phyloP scores from a whole-genome alignment of 2,113 vertebrate species.

The Lophura nycthemera region DNA sequence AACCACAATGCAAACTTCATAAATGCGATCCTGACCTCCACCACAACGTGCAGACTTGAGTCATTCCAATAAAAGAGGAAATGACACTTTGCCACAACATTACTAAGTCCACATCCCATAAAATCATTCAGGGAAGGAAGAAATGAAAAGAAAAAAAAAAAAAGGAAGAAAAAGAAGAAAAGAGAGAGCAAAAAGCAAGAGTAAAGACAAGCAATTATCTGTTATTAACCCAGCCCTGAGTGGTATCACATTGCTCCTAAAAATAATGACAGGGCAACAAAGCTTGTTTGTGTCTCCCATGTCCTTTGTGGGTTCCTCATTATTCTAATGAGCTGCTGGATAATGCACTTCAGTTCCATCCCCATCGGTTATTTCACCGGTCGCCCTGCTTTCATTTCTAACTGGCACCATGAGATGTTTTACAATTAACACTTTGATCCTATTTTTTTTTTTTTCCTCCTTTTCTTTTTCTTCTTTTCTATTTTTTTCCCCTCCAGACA shows the following conservation, averaged over 20 bases:
- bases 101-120: conserved; percentile 72
- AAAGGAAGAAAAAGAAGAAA: too few relatives aligned
- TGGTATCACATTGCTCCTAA: conserved; percentile 43
- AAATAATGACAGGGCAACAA: conserved; percentile 62
- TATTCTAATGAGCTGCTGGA: conserved; percentile 52
- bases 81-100: conserved; percentile 73
- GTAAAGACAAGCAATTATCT: conserved; percentile 57
- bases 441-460: neutral
- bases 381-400: conserved; percentile 61
- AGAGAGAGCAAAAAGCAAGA: neutral
- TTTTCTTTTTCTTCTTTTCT: neutral
- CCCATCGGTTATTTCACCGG: conserved; percentile 15
- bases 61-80: conserved; percentile 72
- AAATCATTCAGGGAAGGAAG: conserved; percentile 31
- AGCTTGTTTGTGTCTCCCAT: conserved; percentile 42
- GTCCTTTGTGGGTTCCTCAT: conserved; percentile 34
- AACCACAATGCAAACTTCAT: conserved; percentile 74
- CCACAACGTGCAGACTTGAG: conserved; percentile 15
- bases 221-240: conserved; percentile 53
- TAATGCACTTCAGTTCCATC: conserved; percentile 39
- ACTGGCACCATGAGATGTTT: conserved; percentile 7
- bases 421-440: conserved; percentile 58
- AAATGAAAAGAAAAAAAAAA: neutral
- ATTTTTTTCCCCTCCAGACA: neutral
- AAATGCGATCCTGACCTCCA: conserved; percentile 66